Percentiles rank a stretch among this genome's conserved stretches.
Evolutionary conservation across 2,888 invertebrate genomes (phyloP).

Genomic region (Leucania comma): DNA sequence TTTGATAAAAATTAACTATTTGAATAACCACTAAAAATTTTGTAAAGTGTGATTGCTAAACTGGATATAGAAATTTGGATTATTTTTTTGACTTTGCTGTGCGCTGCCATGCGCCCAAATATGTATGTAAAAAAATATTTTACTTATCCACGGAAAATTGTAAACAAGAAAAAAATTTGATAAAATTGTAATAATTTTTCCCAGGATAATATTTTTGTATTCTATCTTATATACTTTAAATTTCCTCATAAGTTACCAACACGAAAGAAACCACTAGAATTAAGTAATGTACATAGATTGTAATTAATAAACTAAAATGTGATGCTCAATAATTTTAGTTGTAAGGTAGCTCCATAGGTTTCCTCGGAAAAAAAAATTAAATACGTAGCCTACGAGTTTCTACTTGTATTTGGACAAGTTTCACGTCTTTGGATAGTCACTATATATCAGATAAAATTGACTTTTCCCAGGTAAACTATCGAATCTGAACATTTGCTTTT

Average conservation of each 20-base stretch:
- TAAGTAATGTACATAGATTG: slow-evolving; percentile 64
- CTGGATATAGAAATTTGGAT: background rate
- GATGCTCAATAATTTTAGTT: slow-evolving; percentile 82
- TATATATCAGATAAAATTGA: background rate
- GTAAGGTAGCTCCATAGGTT: slow-evolving; percentile 57
- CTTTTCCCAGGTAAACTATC: too few species aligned
- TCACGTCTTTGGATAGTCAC: background rate
- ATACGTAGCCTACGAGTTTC: slow-evolving; percentile 1
- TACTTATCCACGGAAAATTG: background rate
- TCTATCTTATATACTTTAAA: slow-evolving; percentile 6
- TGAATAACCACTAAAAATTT: slow-evolving; percentile 32
- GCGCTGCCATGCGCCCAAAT: background rate
- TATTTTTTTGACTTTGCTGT: background rate
- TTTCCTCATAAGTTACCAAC: slow-evolving; percentile 64
- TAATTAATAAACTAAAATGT: slow-evolving; percentile 77
- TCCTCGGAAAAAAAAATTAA: slow-evolving; percentile 3
- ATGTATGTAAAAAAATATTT: too few species aligned
- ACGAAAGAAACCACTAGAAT: slow-evolving; percentile 63
- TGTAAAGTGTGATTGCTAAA: background rate
- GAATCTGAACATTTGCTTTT: too few species aligned
- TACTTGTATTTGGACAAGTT: background rate
- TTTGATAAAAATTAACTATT: slow-evolving; percentile 29
- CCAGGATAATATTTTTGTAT: background rate
- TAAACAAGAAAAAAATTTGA: background rate
- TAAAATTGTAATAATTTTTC: background rate